Base-by-base conservation (phyloP, 2,797 vertebrate species). In the Silurus aristotelis region DNA sequence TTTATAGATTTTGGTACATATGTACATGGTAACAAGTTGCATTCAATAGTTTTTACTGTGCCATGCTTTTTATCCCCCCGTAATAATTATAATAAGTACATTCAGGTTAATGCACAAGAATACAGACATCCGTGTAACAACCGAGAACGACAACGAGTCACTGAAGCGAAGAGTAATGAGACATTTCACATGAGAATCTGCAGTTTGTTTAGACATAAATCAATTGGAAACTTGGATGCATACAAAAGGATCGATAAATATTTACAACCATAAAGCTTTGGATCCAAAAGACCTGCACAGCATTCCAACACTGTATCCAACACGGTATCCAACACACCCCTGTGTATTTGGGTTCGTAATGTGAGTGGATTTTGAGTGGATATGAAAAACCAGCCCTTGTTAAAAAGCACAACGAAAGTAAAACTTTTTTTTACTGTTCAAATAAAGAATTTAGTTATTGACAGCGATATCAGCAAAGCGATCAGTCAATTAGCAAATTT, bases 1-100 rank as follows among this genome's bases (percentile, higher is more conserved):
- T 97, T 95, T 95, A 90, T 95, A 95, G 95, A 91, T 95, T 94
- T 87, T 91, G 89, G 92, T 97, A 97, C 96, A 97, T 97, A 97
- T 97, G 95, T 97, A 97, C 96, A 97, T 89, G 52, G 92, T 89
- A 93, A 94, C 75, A 86, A 92, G 92, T 90, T 94, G 90, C 85
- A 76, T 92, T 76, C 95, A 92, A 83, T 89, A 60, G 6, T 2
- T 89, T 43, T 88, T 88, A 90, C 90, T 87, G 89, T 90, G 92
- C 91, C 95, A 96, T 96, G 96, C 96, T 93, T 82, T 83, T 67
- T 80, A 43, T 2, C 55, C 58, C 79, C 14, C 48, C 38, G 83
- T 80, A 89, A 88, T 87, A 80, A 88, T 88, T 80, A 77, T 31
- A 85, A 89, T 77, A 82, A 86, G 82, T 89, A 94, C 93, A 93